These are phyloP conservation scores for Dufourea novaeangliae DNA, from an alignment of 1,140 invertebrate genomes.

Conservation along the genomic window DNA sequence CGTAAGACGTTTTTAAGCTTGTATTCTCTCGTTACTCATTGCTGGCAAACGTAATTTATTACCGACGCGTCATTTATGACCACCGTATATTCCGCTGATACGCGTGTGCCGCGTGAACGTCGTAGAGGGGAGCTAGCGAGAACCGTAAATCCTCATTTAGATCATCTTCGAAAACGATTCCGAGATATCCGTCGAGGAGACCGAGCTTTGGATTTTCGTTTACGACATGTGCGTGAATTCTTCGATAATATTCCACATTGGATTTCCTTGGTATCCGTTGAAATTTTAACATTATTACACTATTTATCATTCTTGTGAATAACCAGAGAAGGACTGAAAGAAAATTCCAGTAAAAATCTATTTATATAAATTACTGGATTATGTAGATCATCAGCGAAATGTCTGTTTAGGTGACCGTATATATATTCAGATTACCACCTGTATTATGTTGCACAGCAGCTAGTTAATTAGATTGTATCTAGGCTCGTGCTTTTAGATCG, in stretches of 20 bases:
- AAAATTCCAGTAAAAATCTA: no score
- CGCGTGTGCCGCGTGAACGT: not conserved
- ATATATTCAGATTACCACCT: no score
- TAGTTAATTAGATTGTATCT: no score
- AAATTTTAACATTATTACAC: no score
- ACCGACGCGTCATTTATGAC: constrained; percentile 40
- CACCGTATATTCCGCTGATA: constrained; percentile 31
- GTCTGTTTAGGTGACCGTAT: not conserved
- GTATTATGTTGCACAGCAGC: no score
- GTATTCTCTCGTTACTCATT: constrained; percentile 44
- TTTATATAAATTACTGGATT: not conserved
- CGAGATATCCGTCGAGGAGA: not conserved
- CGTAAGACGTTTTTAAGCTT: constrained; percentile 43
- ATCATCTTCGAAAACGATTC: constrained; percentile 28
- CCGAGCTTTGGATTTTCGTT: not conserved
- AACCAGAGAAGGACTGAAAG: no score
- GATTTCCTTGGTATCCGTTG: not conserved
- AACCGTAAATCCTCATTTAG: constrained; percentile 45
- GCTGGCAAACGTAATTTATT: constrained; percentile 35
- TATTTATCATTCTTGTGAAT: no score
- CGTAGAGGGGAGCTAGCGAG: no score
- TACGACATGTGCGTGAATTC: not conserved
- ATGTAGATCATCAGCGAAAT: not conserved
- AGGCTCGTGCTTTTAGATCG: no score
- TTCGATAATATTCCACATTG: not conserved